A percentile compares a stretch with the other conserved stretches of the same genome.
These are phyloP conservation scores for Benthosema pterotum DNA, from an alignment of 2,797 vertebrate genomes.

Conservation along the genomic window DNA sequence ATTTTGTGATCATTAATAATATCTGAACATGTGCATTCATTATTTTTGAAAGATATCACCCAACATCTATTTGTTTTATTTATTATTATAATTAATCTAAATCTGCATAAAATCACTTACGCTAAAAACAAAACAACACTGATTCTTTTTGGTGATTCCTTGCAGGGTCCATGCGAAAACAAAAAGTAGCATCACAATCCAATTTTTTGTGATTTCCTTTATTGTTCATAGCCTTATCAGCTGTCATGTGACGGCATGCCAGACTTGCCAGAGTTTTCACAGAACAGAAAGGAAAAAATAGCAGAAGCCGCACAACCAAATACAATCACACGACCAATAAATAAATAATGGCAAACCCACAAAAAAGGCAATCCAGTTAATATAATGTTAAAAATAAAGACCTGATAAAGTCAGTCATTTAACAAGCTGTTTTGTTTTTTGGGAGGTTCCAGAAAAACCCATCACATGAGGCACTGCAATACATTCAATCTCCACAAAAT, in stretches of 20 bases:
- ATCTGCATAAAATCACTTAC: too few species aligned
- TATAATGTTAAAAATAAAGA: constrained; percentile 60
- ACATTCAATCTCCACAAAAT: constrained; percentile 57
- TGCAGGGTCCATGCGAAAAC: constrained; percentile 7
- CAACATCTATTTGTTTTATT: too few species aligned
- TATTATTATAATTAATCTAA: too few species aligned
- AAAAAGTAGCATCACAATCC: background rate
- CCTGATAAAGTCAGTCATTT: constrained; percentile 33
- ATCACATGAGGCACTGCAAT: constrained; percentile 69
- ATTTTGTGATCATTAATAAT: too few species aligned
- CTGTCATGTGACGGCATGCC: constrained; percentile 74
- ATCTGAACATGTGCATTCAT: too few species aligned
- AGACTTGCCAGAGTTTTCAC: constrained; percentile 59
- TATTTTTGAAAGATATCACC: too few species aligned
- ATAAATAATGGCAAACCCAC: constrained; percentile 64
- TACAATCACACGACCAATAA: constrained; percentile 75
- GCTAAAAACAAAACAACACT: too few species aligned
- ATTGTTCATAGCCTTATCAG: constrained; percentile 69
- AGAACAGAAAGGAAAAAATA: constrained; percentile 47
- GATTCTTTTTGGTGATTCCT: too few species aligned
- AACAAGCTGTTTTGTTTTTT: constrained; percentile 48
- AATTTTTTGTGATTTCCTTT: constrained; percentile 59
- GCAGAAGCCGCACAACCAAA: constrained; percentile 66
- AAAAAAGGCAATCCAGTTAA: constrained; percentile 61
- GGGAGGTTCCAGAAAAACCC: constrained; percentile 50